These are phyloP conservation scores for Lepidothrix coronata DNA, from an alignment of 2,113 vertebrate species.

Conservation along the genomic window DNA sequence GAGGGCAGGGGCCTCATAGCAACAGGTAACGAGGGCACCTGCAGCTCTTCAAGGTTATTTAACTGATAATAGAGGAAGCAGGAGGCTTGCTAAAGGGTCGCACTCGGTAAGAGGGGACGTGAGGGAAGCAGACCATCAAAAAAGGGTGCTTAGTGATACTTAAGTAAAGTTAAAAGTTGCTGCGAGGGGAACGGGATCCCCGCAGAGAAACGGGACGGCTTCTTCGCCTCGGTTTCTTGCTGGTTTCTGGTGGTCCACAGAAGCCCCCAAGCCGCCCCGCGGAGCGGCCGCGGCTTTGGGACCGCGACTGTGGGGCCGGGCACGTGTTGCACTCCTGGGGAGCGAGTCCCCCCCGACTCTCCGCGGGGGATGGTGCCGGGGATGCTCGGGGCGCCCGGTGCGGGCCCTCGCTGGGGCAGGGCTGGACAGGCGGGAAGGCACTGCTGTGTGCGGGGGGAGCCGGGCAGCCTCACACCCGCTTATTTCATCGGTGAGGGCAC, in stretches of 20 bases:
- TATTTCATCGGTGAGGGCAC: accelerated
- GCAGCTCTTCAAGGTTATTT: not conserved
- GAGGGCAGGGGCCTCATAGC: not conserved
- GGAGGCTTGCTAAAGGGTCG: not conserved
- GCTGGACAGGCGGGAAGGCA: not conserved
- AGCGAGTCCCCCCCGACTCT: not conserved
- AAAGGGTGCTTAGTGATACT: not conserved
- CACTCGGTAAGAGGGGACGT: not conserved
- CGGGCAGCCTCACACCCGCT: not conserved
- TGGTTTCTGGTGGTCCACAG: no score
- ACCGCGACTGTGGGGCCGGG: not conserved
- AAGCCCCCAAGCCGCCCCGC: not conserved
- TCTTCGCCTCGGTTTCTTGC: not conserved
- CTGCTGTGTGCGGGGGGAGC: not conserved
- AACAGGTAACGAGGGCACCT: constrained; percentile 34
- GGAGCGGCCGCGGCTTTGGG: not conserved
- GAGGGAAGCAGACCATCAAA: not conserved
- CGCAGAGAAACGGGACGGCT: not conserved
- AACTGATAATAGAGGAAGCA: not conserved
- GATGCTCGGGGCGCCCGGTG: not conserved
- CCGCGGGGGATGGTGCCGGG: not conserved
- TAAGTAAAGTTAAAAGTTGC: not conserved
- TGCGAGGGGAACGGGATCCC: no score
- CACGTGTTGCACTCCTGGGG: not conserved
- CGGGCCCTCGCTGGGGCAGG: not conserved